phyloP scores from a whole-genome alignment of 2,113 vertebrate species.

The Oryzias celebensis region DNA sequence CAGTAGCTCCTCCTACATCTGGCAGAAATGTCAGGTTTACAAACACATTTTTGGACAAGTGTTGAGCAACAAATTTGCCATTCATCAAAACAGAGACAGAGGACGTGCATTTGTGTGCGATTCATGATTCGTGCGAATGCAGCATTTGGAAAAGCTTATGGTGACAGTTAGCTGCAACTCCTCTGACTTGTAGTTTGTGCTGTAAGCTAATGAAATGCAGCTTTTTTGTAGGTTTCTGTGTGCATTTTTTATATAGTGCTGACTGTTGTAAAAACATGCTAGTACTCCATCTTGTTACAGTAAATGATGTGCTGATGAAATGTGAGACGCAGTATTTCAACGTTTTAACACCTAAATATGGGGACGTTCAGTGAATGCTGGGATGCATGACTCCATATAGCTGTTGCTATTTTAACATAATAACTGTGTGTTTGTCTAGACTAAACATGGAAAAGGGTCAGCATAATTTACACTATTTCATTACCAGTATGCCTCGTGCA shows the following conservation, averaged over 20 bases:
- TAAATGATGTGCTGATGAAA: slow-evolving; percentile 30
- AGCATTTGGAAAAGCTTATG: too few species aligned
- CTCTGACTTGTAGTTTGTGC: neutral
- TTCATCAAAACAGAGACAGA: too few species aligned
- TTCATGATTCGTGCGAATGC: too few species aligned
- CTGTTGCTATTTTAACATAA: slow-evolving; percentile 45
- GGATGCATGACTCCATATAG: slow-evolving; percentile 28
- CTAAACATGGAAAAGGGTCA: neutral
- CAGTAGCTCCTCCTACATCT: too few species aligned
- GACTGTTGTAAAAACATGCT: slow-evolving; percentile 25
- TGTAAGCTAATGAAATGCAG: slow-evolving; percentile 19
- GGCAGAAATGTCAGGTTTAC: too few species aligned
- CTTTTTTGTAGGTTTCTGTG: slow-evolving; percentile 15
- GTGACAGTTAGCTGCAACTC: too few species aligned
- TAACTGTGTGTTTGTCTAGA: slow-evolving; percentile 10
- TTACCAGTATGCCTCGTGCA: neutral
- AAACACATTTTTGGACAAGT: too few species aligned
- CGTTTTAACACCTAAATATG: slow-evolving; percentile 27
- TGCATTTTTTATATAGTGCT: slow-evolving; percentile 11
- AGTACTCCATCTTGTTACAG: slow-evolving; percentile 26
- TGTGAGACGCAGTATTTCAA: slow-evolving; percentile 19
- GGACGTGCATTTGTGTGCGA: too few species aligned
- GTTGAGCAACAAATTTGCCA: too few species aligned
- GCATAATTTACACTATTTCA: slow-evolving; percentile 6
- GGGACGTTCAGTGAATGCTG: slow-evolving; percentile 20